Conservation (phyloP, 2,113 vertebrate species). For the Tachysurus vachellii region DNA sequence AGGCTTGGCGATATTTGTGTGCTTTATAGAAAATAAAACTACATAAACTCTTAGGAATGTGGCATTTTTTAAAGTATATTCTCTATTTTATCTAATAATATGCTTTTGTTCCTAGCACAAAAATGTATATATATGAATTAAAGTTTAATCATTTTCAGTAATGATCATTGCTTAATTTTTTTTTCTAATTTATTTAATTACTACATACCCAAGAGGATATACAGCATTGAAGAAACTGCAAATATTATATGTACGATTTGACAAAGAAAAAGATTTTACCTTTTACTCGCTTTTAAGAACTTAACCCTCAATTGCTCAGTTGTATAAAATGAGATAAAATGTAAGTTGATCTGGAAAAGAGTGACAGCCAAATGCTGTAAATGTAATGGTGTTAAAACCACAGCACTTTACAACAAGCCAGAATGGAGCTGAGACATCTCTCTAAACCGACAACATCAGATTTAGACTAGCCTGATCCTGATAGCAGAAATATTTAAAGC, state of each 20-base stretch:
- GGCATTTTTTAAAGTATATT: not conserved
- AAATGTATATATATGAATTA: not conserved
- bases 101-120: not conserved
- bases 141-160: not conserved
- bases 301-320: not conserved
- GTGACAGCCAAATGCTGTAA: no score
- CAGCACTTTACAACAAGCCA: constrained; percentile 48
- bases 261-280: not conserved
- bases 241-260: not conserved
- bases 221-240: not conserved
- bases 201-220: not conserved
- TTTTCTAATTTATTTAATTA: not conserved
- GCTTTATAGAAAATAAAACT: not conserved
- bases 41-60: not conserved
- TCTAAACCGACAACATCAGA: constrained; percentile 60
- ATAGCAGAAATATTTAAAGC: constrained; percentile 64
- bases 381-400: constrained; percentile 1
- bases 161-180: not conserved
- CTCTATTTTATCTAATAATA: not conserved
- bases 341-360: no score
- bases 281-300: not conserved
- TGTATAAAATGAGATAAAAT: no score
- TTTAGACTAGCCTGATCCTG: constrained; percentile 54
- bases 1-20: not conserved
- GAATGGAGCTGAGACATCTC: constrained; percentile 46